Evolutionary conservation across 2,113 vertebrate species (phyloP).

Genomic region (Stegostoma tigrinum): DNA sequence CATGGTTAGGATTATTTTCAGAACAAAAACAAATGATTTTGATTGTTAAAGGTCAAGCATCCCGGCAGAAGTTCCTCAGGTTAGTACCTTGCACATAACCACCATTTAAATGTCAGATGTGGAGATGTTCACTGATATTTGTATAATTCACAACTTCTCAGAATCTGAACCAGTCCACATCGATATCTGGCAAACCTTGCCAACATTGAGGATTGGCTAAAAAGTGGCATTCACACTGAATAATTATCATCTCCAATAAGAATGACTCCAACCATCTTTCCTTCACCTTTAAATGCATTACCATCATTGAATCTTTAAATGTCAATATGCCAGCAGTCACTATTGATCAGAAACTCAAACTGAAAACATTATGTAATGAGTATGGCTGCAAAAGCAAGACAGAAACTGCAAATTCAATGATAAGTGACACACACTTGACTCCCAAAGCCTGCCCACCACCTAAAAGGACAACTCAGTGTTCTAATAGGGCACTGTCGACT

Average conservation of each 20-base stretch:
- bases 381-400: neutral
- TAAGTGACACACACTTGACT: neutral
- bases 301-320: neutral
- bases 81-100: too few species aligned
- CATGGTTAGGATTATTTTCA: too few species aligned
- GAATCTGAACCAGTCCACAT: neutral
- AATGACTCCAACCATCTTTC: neutral
- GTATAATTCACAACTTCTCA: neutral
- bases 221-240: neutral
- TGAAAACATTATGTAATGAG: neutral
- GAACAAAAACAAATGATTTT: too few species aligned
- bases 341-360: neutral
- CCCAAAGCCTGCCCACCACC: too few species aligned
- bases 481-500: too few species aligned
- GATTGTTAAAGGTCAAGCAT: too few species aligned
- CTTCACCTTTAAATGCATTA: neutral
- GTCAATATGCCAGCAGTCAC: neutral
- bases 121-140: neutral
- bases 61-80: too few species aligned
- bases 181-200: neutral
- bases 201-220: neutral
- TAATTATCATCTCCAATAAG: neutral
- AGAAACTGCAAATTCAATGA: neutral
- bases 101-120: neutral
- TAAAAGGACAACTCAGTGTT: too few species aligned